phyloP scores from a whole-genome alignment of 2,888 invertebrate species.

The Mycalesis mineus region DNA sequence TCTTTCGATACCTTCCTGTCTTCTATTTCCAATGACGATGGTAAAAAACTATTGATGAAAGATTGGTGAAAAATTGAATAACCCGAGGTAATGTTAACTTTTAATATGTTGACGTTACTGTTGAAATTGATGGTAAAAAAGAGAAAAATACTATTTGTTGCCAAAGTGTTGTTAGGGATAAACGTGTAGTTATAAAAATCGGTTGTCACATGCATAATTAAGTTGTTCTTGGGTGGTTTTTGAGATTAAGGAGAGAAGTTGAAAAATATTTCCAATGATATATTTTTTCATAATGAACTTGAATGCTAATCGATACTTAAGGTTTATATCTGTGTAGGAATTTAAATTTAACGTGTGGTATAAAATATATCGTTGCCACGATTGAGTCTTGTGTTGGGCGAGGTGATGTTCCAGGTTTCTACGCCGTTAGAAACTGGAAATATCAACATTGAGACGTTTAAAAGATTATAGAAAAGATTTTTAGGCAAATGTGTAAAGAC shows the following conservation, averaged over 20 bases:
- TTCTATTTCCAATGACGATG: constrained; percentile 63
- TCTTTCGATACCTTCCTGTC: constrained; percentile 65
- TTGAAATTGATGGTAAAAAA: constrained; percentile 58
- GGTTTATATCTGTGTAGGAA: constrained; percentile 76
- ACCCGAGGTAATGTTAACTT: constrained; percentile 61
- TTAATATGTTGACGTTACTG: constrained; percentile 59
- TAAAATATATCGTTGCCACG: constrained; percentile 56
- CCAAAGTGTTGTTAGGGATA: constrained; percentile 78
- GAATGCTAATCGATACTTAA: constrained; percentile 75
- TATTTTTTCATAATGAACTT: constrained; percentile 78
- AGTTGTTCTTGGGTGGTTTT: constrained; percentile 73
- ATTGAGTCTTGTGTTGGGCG: constrained; percentile 38
- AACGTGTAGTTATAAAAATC: constrained; percentile 73
- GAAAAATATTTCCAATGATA: constrained; percentile 77
- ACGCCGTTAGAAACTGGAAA: constrained; percentile 1
- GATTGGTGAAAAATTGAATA: constrained; percentile 40
- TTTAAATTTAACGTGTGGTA: constrained; percentile 74
- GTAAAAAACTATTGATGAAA: constrained; percentile 48
- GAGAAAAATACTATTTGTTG: constrained; percentile 68
- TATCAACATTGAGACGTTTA: neutral
- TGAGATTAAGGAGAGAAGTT: constrained; percentile 72
- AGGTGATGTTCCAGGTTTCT: constrained; percentile 17
- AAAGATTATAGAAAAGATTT: neutral
- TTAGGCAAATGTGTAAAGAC: constrained; percentile 36
- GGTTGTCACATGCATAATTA: constrained; percentile 77